Base-by-base conservation (phyloP, 2,797 vertebrate genomes). In the Rhyacichthys aspro region DNA sequence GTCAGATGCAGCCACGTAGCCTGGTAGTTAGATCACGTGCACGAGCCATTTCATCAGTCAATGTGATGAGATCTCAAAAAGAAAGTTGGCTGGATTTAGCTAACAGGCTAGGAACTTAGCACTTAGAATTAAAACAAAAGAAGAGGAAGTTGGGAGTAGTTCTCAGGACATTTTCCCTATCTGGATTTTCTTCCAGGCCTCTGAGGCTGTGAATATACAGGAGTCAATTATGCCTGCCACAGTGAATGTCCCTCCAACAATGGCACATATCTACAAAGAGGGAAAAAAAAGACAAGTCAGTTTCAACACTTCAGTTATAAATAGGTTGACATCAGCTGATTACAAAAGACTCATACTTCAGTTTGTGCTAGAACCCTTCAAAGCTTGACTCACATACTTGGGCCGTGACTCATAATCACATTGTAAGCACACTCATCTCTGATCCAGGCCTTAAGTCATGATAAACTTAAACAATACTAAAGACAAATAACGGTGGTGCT, bases 121-220 rank as follows among this genome's bases (percentile, higher is more conserved):
- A n/a, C n/a, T n/a, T n/a, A n/a, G n/a, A n/a, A n/a, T n/a, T n/a
- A 89, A 86, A 88, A 78, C 57, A 67, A 17, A 45, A 1, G 38
- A 62, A 48, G 67, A 43, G 15, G 7, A 28, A 28, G 23, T 6
- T 43, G 43, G 23, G 69, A 55, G 58, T 28, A 0, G 62, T 59
- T 73, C 86, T 93, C 92, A 93, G 65, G 93, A 94, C 92, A 99
- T 96, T 89, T 99, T 99, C 34, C 98, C 98, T 12, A 99, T 92
- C 82, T 99, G 98, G 86, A 99, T 96, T 92, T 99, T 99, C 93
- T 98, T 99, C 97, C 96, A 99, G 76, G 97, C 97, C 79, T 99
- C 98, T 0, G 98, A 99, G 37, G 98, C 98, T 0, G 97, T 98
- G 82, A 99, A 99, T 91, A 99, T 98, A 77, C 96, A 98, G 28